phyloP scores from a whole-genome alignment of 2,888 invertebrate genomes.

The Autographa pulchrina region DNA sequence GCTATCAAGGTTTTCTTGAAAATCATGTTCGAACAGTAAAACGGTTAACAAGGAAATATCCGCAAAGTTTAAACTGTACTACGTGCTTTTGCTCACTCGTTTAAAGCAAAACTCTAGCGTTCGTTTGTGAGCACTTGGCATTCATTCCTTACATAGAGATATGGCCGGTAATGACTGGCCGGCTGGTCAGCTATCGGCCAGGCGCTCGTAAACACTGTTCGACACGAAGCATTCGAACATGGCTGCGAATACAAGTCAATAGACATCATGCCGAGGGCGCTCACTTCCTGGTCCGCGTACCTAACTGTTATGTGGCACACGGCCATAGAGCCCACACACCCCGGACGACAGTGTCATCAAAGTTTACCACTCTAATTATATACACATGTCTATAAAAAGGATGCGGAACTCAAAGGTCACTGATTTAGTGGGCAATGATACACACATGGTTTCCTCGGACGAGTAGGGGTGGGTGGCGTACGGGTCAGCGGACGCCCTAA shows the following conservation, averaged over 20 bases:
- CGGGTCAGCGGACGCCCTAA: slow-evolving; percentile 82
- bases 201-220: slow-evolving; percentile 86
- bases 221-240: slow-evolving; percentile 83
- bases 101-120: slow-evolving; percentile 79
- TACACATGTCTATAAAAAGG: slow-evolving; percentile 63
- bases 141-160: slow-evolving; percentile 86
- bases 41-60: slow-evolving; percentile 76
- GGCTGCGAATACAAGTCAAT: slow-evolving; percentile 82
- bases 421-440: slow-evolving; percentile 73
- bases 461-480: slow-evolving; percentile 73
- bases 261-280: slow-evolving; percentile 78
- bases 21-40: slow-evolving; percentile 74
- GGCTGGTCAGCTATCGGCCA: slow-evolving; percentile 82
- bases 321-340: slow-evolving; percentile 61
- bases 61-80: slow-evolving; percentile 72
- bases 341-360: slow-evolving; percentile 56
- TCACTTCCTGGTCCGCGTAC: slow-evolving; percentile 79
- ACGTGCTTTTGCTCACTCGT: slow-evolving; percentile 81
- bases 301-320: slow-evolving; percentile 67
- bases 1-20: slow-evolving; percentile 63
- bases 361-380: slow-evolving; percentile 68
- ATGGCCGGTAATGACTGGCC: slow-evolving; percentile 85
- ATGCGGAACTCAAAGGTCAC: slow-evolving; percentile 75
- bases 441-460: slow-evolving; percentile 65
- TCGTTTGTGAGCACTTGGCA: slow-evolving; percentile 83